A percentile compares a stretch with the other conserved stretches of the same genome.
Conservation (phyloP, 2,888 invertebrate species). For the Stenoptilia bipunctidactyla region DNA sequence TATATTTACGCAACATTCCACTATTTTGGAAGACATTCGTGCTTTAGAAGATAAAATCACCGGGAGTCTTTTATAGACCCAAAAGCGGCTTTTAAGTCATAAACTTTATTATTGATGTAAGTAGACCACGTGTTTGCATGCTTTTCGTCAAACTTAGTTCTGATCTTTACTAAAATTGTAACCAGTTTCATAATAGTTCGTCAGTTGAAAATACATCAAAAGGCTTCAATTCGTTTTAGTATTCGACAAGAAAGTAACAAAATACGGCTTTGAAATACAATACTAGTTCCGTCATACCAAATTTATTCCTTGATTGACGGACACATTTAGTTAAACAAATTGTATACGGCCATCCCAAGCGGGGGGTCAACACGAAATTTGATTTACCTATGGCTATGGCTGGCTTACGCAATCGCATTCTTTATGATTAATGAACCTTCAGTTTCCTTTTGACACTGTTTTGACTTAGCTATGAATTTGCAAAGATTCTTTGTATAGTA, state of each 20-base stretch:
- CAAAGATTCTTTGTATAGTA: too few relatives aligned
- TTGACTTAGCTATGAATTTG: background rate
- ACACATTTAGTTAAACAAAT: conserved; percentile 35
- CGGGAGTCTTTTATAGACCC: too few relatives aligned
- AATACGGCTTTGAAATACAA: conserved; percentile 31
- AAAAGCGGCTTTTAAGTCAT: too few relatives aligned
- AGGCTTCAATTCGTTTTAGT: background rate
- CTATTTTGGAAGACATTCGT: too few relatives aligned
- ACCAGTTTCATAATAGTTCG: too few relatives aligned
- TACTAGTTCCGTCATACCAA: conserved; percentile 24
- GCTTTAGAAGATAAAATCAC: too few relatives aligned
- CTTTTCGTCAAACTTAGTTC: too few relatives aligned
- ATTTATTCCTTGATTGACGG: conserved; percentile 40
- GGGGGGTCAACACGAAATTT: conserved; percentile 22
- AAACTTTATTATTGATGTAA: too few relatives aligned
- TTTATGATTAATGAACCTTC: conserved; percentile 8
- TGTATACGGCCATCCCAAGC: conserved; percentile 24
- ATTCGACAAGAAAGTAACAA: conserved; percentile 20
- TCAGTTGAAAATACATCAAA: background rate
- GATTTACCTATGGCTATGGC: conserved; percentile 37
- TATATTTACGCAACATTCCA: too few relatives aligned
- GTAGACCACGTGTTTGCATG: too few relatives aligned
- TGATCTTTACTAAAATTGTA: too few relatives aligned
- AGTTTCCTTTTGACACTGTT: conserved; percentile 5
- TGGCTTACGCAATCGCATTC: conserved; percentile 29